Evolutionary conservation across 1,140 invertebrate genomes (phyloP).

Genomic region (Homalodisca vitripennis): DNA sequence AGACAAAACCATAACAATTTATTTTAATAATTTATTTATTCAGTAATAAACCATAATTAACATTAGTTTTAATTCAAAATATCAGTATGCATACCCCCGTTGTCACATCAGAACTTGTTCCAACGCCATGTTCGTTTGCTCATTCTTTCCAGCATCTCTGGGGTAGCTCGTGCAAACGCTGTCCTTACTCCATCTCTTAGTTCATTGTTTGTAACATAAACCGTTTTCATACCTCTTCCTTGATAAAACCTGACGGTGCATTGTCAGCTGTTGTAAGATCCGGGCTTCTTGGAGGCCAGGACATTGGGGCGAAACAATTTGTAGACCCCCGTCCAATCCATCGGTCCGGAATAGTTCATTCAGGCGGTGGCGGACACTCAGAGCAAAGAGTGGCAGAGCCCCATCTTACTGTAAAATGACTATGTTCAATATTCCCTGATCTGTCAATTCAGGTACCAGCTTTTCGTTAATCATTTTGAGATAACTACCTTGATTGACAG

Average conservation of each 20-base stretch:
- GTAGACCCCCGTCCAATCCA: not conserved
- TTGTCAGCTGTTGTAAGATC: not conserved
- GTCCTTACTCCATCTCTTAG: not conserved
- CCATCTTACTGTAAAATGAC: not conserved
- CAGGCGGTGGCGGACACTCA: constrained; percentile 21
- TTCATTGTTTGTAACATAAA: too few relatives aligned
- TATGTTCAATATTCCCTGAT: not conserved
- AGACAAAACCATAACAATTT: too few relatives aligned
- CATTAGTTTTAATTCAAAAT: not conserved
- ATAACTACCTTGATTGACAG: not conserved
- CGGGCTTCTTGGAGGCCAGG: not conserved
- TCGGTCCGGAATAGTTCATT: not conserved
- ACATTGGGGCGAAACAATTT: not conserved
- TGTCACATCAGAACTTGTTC: not conserved
- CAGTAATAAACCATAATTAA: not conserved
- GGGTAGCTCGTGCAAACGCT: not conserved
- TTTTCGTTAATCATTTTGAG: constrained; percentile 7
- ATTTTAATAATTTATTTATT: not conserved
- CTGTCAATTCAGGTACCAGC: not conserved
- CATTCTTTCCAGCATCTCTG: not conserved
- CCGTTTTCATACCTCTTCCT: not conserved
- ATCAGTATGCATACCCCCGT: constrained; percentile 5
- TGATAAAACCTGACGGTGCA: not conserved
- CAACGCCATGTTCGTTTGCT: not conserved
- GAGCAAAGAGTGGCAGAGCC: not conserved